Evolutionary conservation across 1,140 invertebrate species (phyloP), one percentile per base, ranked within the genome.

Genomic region (Pararge aegeria): DNA sequence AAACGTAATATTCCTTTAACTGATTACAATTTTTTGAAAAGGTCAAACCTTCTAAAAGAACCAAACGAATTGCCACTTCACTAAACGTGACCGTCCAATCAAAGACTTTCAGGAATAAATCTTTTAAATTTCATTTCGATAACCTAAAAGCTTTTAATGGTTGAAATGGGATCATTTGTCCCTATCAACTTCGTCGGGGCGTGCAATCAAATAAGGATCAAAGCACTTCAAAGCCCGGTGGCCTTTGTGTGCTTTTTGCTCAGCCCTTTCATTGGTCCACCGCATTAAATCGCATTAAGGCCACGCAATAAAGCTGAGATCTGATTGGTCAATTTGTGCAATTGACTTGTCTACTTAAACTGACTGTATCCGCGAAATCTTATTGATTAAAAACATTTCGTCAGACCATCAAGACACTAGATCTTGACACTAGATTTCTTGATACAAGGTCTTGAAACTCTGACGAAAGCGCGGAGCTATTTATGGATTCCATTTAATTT

Each of bases 41-140:
- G 42, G 42, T 46, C 42, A 46, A 21, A 20, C 9, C 19, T 16
- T 46, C 18, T 46, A 46, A 46, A 46, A 20, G 15, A 46, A 20
- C 42, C 18, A 40, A 46, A 46, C 16, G 42, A 46, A 20, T 46
- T 46, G 42, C 42, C 48, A 49, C 55, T 59, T 30, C 40, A 61
- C 53, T 49, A 55, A 50, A 38, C 59, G 16, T 30, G 46, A 9
- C 21, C 46, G 46, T 49, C 55, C 52, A 55, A 55, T 61, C 59
- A 61, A 50, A 55, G 59, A 46, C 29, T 55, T 50, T 34, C 34
- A 16, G 27, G 34, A 49, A 49, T 50, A 61, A 59, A 50, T 55
- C 52, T 61, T 61, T 61, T 55, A 61, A 61, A 55, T 50, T 61
- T 55, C 44, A 49, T 61, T 58, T 61, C 46, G 59, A 61, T 61